These are phyloP conservation scores for Suncus etruscus DNA, from an alignment of 2,113 vertebrate genomes.

Conservation along the genomic window DNA sequence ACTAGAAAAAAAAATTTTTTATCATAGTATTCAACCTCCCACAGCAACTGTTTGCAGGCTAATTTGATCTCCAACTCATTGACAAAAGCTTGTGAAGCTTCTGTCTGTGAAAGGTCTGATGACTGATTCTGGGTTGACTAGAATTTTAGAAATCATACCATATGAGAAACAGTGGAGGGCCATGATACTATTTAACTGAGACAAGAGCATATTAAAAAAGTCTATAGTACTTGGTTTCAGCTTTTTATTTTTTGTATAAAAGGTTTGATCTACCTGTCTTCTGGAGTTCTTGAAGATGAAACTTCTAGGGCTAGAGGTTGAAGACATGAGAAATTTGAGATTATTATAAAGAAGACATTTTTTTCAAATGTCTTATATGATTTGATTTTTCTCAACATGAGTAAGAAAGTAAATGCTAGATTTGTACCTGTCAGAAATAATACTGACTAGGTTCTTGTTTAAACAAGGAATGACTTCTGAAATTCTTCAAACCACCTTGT, in stretches of 20 bases:
- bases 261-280: not conserved
- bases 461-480: conserved; percentile 18
- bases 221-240: conserved; percentile 4
- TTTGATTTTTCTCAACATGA: not conserved
- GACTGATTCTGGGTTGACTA: not conserved
- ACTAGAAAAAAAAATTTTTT: too few species aligned
- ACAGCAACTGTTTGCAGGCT: too few species aligned
- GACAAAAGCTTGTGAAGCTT: too few species aligned
- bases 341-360: conserved; percentile 48
- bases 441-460: not conserved
- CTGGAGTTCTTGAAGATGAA: not conserved
- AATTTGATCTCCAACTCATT: too few species aligned
- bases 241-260: not conserved
- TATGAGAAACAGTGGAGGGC: not conserved
- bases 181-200: not conserved
- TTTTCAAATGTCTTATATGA: not conserved
- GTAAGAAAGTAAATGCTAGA: conserved; percentile 34
- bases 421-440: not conserved
- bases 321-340: not conserved
- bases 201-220: not conserved
- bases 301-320: not conserved
- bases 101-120: too few species aligned
- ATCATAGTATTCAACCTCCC: too few species aligned
- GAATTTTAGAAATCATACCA: not conserved
- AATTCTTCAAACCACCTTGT: not conserved